These are phyloP conservation scores for Hydrolagus affinis DNA, from an alignment of 2,113 vertebrate genomes.

Conservation along the genomic window DNA sequence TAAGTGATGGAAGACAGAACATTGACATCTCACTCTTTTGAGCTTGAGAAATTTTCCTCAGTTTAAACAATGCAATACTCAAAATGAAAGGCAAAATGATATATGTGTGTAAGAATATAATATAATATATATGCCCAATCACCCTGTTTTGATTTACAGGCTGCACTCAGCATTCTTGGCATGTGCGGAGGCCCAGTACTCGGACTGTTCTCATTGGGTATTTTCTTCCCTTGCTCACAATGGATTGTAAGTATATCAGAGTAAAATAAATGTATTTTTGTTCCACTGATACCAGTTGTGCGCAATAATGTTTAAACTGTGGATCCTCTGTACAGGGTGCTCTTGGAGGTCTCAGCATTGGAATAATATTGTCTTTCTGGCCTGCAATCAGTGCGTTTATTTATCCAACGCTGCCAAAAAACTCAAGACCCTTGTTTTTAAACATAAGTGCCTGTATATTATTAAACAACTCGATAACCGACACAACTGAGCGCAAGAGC, in stretches of 20 bases:
- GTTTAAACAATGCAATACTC: not conserved
- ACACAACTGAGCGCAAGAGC: too few species aligned
- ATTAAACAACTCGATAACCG: too few species aligned
- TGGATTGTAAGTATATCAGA: constrained; percentile 61
- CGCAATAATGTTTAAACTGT: not conserved
- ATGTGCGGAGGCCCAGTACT: constrained; percentile 79
- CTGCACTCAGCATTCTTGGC: constrained; percentile 72
- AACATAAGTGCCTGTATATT: constrained; percentile 50
- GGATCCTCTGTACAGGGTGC: constrained; percentile 57
- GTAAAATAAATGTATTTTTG: not conserved
- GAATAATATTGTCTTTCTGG: constrained; percentile 62
- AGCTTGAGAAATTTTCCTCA: not conserved
- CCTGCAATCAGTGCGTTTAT: constrained; percentile 59
- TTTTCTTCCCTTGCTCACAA: constrained; percentile 72
- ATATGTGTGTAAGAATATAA: too few species aligned
- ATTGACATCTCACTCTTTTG: not conserved
- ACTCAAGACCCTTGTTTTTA: constrained; percentile 55
- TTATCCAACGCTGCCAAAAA: constrained; percentile 53
- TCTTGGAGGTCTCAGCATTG: constrained; percentile 55
- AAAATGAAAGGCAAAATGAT: not conserved
- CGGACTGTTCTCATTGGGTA: constrained; percentile 69
- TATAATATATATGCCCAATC: not conserved
- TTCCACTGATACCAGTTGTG: not conserved
- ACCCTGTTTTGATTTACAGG: constrained; percentile 48
- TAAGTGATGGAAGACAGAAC: not conserved